A percentile compares a stretch with the other conserved stretches of the same genome.
These are phyloP conservation scores for Solenodon paradoxus DNA, from an alignment of 2,113 vertebrate genomes.

Conservation along the genomic window DNA sequence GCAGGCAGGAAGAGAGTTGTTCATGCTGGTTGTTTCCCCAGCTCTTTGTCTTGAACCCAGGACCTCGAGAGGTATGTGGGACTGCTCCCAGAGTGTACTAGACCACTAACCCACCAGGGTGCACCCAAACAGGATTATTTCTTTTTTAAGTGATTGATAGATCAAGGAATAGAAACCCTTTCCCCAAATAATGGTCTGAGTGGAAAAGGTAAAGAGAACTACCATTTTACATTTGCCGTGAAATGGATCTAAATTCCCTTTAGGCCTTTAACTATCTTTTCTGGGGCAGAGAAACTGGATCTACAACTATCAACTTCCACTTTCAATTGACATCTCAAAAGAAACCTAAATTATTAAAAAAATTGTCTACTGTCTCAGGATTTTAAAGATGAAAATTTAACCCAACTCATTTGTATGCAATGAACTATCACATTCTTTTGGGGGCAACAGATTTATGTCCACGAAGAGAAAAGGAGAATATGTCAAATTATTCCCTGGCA, in stretches of 20 bases:
- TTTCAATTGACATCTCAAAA: not conserved
- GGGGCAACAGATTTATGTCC: not conserved
- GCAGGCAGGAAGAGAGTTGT: too few relatives aligned
- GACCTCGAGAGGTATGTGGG: too few relatives aligned
- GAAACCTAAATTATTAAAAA: conserved; percentile 39
- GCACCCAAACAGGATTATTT: too few relatives aligned
- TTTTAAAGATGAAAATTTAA: not conserved
- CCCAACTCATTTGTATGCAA: not conserved
- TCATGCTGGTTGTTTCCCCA: too few relatives aligned
- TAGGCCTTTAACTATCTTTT: not conserved
- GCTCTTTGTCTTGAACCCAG: too few relatives aligned
- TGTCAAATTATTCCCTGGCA: not conserved
- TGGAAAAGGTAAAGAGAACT: conserved; percentile 48
- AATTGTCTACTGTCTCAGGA: not conserved
- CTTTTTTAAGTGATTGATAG: not conserved
- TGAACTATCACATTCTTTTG: not conserved
- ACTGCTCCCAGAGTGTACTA: too few relatives aligned
- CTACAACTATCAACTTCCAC: not conserved
- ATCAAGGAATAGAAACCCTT: not conserved
- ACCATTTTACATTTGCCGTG: not conserved
- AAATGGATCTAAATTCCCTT: not conserved
- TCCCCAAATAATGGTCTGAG: not conserved
- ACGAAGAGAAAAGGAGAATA: not conserved
- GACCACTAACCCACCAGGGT: too few relatives aligned
- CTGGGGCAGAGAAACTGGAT: not conserved